Conservation (phyloP, 2,797 vertebrate species). For the Pachyuromys duprasi region DNA sequence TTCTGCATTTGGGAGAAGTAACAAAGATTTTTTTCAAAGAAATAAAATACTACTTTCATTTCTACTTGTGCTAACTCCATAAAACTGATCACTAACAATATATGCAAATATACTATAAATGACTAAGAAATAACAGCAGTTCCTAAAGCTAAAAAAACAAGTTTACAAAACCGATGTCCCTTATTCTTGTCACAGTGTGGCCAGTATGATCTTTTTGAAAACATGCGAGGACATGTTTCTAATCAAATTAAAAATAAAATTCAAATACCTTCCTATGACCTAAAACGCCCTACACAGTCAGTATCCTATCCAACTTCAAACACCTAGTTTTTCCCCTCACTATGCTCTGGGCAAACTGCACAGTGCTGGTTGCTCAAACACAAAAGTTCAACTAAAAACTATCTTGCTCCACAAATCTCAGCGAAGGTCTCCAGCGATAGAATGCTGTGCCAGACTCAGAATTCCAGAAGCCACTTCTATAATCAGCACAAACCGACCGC, state of each 20-base stretch:
- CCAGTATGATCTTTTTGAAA: not conserved
- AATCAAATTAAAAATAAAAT: constrained; percentile 33
- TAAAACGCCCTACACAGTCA: not conserved
- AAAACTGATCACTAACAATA: not conserved
- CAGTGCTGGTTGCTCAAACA: not conserved
- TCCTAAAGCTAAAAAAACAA: constrained; percentile 37
- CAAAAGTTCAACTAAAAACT: not conserved
- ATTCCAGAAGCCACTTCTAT: constrained; percentile 29
- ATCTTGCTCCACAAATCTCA: not conserved
- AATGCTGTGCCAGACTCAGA: not conserved
- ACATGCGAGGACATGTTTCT: constrained; percentile 20
- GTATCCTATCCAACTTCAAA: not conserved
- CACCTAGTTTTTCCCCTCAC: not conserved
- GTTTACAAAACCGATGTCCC: constrained; percentile 31
- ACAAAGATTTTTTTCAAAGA: not conserved
- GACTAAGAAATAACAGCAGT: not conserved
- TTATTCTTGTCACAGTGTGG: not conserved
- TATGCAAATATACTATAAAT: not conserved
- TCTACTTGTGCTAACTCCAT: not conserved
- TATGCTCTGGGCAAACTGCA: not conserved
- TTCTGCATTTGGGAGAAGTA: constrained; percentile 1
- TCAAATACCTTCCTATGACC: not conserved
- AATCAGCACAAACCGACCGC: constrained; percentile 16
- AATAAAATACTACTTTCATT: not conserved
- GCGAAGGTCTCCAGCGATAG: not conserved